A percentile compares a stretch with the other conserved stretches of the same genome.
Evolutionary conservation across 2,113 vertebrate species (phyloP).

Genomic region (Hyperopisus bebe): DNA sequence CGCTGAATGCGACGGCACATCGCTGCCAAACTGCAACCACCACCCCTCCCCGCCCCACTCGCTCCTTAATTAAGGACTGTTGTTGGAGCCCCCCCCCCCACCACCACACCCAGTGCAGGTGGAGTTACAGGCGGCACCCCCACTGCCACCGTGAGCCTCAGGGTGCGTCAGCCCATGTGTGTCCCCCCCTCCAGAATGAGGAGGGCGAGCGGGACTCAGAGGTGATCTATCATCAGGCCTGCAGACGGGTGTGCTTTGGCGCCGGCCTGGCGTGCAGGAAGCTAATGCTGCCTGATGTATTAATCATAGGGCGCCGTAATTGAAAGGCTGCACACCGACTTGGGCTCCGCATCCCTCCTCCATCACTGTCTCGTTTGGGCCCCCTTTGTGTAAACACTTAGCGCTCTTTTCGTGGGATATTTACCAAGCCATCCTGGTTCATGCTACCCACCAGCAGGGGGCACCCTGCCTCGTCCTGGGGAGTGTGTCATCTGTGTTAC

Average conservation of each 20-base stretch:
- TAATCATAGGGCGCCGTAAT: conserved; percentile 56
- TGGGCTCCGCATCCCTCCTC: conserved; percentile 42
- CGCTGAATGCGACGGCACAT: background rate
- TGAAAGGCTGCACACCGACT: conserved; percentile 50
- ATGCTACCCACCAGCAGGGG: background rate
- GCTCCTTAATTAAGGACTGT: background rate
- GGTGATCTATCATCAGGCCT: conserved; percentile 16
- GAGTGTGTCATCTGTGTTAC: background rate
- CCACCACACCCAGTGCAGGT: too few relatives aligned
- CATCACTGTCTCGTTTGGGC: conserved; percentile 53
- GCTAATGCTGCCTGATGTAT: conserved; percentile 55
- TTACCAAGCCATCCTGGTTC: conserved; percentile 33
- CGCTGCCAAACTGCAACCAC: background rate
- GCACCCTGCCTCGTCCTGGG: background rate
- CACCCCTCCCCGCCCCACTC: too few relatives aligned
- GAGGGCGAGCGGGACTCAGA: background rate
- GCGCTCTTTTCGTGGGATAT: conserved; percentile 46
- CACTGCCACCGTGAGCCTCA: background rate
- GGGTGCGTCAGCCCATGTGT: background rate
- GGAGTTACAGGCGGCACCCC: background rate
- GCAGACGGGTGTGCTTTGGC: background rate
- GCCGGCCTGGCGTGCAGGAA: conserved; percentile 16
- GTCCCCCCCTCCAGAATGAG: background rate
- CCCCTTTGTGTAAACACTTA: conserved; percentile 46
- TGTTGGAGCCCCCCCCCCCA: background rate